Evolutionary conservation across 2,888 invertebrate species (phyloP).

Genomic region (Parelbella ahira): DNA sequence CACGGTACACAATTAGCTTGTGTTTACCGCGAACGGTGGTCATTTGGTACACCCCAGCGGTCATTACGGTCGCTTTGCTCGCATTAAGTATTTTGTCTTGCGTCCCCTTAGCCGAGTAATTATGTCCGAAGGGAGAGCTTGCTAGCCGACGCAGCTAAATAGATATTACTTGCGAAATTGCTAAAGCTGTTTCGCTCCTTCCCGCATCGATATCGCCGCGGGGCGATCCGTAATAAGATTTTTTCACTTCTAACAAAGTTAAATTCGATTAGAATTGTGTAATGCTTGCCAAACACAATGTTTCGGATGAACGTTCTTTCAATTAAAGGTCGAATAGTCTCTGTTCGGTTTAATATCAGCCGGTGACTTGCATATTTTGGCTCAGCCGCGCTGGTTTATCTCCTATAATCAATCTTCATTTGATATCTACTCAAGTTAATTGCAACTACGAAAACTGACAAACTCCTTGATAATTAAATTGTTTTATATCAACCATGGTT

Average conservation of each 20-base stretch:
- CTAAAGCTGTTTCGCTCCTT: too few relatives aligned
- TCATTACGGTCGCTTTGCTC: constrained; percentile 24
- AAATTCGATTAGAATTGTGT: too few relatives aligned
- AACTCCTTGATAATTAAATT: too few relatives aligned
- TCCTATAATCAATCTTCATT: constrained; percentile 10
- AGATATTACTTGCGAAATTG: too few relatives aligned
- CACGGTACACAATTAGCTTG: constrained; percentile 23
- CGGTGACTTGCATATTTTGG: constrained; percentile 13
- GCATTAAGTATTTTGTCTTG: constrained; percentile 25
- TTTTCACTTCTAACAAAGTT: too few relatives aligned
- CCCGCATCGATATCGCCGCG: too few relatives aligned
- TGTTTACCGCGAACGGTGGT: constrained; percentile 25
- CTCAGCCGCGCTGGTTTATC: background rate
- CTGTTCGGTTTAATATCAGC: constrained; percentile 2
- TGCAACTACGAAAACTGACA: background rate
- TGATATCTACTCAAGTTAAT: background rate
- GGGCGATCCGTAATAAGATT: too few relatives aligned
- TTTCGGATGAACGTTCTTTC: constrained; percentile 9
- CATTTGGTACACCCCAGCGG: constrained; percentile 25
- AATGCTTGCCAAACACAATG: too few relatives aligned
- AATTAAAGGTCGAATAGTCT: constrained; percentile 2
- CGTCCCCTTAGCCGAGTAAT: constrained; percentile 9
- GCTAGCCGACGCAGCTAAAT: too few relatives aligned
- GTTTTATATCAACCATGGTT: too few relatives aligned
- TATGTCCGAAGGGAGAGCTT: constrained; percentile 4